Evolutionary conservation across 2,797 vertebrate species (phyloP).

Genomic region (Gadopsis bispinosus): DNA sequence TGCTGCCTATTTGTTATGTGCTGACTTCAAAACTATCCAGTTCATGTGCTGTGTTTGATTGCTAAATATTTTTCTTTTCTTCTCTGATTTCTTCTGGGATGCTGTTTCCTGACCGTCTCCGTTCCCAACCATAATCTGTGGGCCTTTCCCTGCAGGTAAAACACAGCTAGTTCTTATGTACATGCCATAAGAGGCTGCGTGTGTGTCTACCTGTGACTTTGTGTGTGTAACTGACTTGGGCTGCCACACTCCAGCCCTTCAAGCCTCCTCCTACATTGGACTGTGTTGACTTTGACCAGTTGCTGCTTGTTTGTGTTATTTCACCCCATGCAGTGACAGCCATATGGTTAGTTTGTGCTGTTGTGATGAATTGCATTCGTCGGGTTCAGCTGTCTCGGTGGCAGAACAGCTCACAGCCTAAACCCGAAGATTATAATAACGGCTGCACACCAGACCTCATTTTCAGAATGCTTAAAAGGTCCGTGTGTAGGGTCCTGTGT

Average conservation of each 20-base stretch:
- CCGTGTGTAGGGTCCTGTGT: conserved; percentile 9
- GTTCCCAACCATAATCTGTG: conserved; percentile 22
- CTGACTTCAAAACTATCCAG: not conserved
- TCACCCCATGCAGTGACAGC: conserved; percentile 38
- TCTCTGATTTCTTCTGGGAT: not conserved
- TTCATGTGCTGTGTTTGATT: not conserved
- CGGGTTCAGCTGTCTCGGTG: conserved; percentile 19
- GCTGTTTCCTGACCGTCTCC: conserved; percentile 18
- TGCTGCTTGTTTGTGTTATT: conserved; percentile 55
- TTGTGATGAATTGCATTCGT: conserved; percentile 40
- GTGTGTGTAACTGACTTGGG: not conserved
- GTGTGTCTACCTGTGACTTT: not conserved
- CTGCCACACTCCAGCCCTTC: not conserved
- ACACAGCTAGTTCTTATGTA: not conserved
- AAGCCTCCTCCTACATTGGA: conserved; percentile 20
- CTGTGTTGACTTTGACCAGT: conserved; percentile 40
- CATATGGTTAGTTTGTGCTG: conserved; percentile 53
- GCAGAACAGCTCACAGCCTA: conserved; percentile 24
- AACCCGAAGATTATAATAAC: conserved; percentile 31
- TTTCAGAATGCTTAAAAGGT: conserved; percentile 28
- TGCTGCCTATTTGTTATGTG: not conserved
- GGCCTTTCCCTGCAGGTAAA: conserved; percentile 58
- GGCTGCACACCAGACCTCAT: conserved; percentile 9
- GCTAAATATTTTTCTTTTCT: conserved; percentile 8
- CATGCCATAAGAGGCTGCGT: not conserved